These are phyloP conservation scores for Myotis pilosus DNA, from an alignment of 2,797 vertebrate species.

Conservation along the genomic window DNA sequence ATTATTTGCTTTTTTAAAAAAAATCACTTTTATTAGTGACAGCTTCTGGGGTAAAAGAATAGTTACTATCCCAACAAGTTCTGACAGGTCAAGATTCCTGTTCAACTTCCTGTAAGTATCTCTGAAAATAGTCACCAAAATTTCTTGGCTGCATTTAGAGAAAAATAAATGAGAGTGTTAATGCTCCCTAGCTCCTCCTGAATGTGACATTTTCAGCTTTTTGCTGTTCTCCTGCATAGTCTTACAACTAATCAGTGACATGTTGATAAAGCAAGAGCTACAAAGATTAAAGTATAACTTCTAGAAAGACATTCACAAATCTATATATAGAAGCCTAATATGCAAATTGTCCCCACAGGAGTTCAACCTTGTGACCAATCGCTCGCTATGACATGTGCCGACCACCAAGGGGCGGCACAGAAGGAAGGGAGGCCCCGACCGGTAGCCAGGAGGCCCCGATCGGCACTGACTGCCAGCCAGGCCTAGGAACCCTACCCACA, in stretches of 20 bases:
- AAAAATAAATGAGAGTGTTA: background rate
- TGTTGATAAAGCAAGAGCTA: background rate
- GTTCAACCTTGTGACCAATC: too few species aligned
- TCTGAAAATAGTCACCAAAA: background rate
- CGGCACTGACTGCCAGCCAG: too few species aligned
- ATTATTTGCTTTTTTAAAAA: background rate
- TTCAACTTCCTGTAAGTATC: background rate
- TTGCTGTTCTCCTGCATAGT: background rate
- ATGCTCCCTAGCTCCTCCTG: background rate
- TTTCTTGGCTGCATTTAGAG: constrained; percentile 1
- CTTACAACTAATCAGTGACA: background rate
- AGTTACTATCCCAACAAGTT: background rate
- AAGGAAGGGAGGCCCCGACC: too few species aligned
- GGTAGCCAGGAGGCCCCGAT: too few species aligned
- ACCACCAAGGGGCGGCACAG: too few species aligned
- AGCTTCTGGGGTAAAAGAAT: background rate
- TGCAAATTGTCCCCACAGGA: too few species aligned
- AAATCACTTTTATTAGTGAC: background rate
- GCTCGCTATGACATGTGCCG: too few species aligned
- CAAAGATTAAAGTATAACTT: background rate
- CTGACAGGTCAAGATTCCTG: background rate
- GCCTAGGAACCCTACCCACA: too few species aligned
- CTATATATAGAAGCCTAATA: background rate
- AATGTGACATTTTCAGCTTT: background rate
- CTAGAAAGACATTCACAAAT: background rate